Evolutionary conservation across 2,888 invertebrate species (phyloP).

Genomic region (Actias luna): DNA sequence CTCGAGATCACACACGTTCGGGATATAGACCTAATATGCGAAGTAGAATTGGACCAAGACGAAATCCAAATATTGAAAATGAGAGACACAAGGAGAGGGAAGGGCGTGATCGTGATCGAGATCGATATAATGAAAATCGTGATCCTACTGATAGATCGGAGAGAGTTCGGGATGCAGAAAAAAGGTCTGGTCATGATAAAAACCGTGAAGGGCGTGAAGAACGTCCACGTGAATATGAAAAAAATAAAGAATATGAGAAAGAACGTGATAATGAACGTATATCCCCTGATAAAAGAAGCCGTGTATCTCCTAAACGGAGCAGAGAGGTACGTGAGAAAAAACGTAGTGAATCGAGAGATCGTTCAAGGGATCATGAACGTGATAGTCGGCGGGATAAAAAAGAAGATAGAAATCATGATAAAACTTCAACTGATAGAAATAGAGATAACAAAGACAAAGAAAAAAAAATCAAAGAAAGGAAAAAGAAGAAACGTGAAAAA

Average conservation of each 20-base stretch:
- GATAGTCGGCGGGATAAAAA: constrained; percentile 80
- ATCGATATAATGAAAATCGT: constrained; percentile 66
- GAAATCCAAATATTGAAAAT: constrained; percentile 62
- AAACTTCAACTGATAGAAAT: constrained; percentile 69
- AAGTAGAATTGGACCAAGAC: constrained; percentile 57
- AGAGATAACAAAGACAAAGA: constrained; percentile 82
- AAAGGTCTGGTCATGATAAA: constrained; percentile 58
- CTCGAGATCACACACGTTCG: constrained; percentile 56
- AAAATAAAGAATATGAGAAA: constrained; percentile 65
- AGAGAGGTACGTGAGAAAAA: constrained; percentile 67
- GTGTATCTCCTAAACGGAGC: constrained; percentile 66
- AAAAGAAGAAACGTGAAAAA: constrained; percentile 76
- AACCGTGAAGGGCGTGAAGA: constrained; percentile 57
- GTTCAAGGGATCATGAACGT: constrained; percentile 77
- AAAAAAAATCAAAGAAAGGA: constrained; percentile 75
- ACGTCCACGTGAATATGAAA: constrained; percentile 53
- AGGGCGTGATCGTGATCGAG: constrained; percentile 66
- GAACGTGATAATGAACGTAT: constrained; percentile 68
- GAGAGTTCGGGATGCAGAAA: constrained; percentile 66
- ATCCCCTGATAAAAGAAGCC: constrained; percentile 67
- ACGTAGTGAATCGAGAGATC: constrained; percentile 71
- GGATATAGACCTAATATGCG: constrained; percentile 57
- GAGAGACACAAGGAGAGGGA: constrained; percentile 71
- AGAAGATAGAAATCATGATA: constrained; percentile 68
- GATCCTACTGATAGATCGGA: constrained; percentile 63